phyloP scores from a whole-genome alignment of 2,888 invertebrate species.

The Parnassius mnemosyne region DNA sequence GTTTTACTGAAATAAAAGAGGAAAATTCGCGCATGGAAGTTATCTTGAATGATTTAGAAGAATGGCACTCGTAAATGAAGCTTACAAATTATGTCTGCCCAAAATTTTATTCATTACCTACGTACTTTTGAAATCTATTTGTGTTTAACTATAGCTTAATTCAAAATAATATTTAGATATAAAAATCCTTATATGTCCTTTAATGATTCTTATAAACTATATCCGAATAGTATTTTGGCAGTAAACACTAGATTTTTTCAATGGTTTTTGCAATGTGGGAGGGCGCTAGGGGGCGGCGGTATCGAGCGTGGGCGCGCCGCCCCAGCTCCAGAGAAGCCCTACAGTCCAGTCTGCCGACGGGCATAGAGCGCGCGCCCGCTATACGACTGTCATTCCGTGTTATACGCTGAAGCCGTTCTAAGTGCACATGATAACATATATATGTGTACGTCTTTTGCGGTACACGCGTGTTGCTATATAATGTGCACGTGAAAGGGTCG shows the following conservation, averaged over 20 bases:
- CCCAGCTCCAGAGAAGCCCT: constrained; percentile 70
- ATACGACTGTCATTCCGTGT: constrained; percentile 34
- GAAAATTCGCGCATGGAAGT: constrained; percentile 6
- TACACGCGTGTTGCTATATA: constrained; percentile 29
- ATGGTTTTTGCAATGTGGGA: constrained; percentile 72
- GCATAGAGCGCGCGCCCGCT: constrained; percentile 52
- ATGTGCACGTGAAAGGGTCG: constrained; percentile 38
- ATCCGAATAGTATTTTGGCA: constrained; percentile 41
- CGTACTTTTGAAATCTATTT: constrained; percentile 1
- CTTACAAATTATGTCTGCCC: constrained; percentile 11
- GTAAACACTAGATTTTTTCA: constrained; percentile 57
- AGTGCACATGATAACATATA: constrained; percentile 41
- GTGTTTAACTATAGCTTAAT: too few relatives aligned
- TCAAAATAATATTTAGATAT: background rate
- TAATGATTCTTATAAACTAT: constrained; percentile 4
- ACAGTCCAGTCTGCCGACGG: constrained; percentile 64
- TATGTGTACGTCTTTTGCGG: constrained; percentile 30
- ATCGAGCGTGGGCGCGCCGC: constrained; percentile 78
- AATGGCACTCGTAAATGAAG: constrained; percentile 12
- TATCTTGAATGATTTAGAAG: constrained; percentile 6
- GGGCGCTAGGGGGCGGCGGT: constrained; percentile 74
- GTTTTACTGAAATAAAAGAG: background rate
- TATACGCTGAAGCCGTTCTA: constrained; percentile 34
- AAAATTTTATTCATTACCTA: constrained; percentile 7
- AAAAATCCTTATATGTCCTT: background rate